Conservation (phyloP, 2,888 invertebrate genomes). For the Endotricha flammealis region DNA sequence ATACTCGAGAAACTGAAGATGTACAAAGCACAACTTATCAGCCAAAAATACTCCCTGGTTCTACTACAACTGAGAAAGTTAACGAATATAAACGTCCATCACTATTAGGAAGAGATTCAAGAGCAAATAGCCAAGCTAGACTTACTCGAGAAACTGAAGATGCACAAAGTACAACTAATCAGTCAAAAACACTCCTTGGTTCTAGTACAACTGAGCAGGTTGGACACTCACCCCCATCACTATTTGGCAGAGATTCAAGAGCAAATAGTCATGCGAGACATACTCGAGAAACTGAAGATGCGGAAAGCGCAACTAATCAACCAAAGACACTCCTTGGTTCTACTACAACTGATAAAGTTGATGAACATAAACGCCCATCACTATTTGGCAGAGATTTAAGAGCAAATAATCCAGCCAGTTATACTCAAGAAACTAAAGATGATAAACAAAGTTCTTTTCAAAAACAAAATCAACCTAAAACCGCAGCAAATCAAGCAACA, state of each 20-base stretch:
- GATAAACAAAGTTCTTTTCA: too few species aligned
- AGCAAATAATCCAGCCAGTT: not conserved
- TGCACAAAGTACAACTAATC: not conserved
- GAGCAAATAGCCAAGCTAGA: constrained; percentile 1
- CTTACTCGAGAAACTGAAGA: constrained; percentile 2
- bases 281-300: not conserved
- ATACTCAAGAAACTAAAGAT: not conserved
- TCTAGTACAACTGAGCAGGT: too few species aligned
- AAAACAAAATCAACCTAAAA: too few species aligned
- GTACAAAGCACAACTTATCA: too few species aligned
- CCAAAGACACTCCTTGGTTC: too few species aligned
- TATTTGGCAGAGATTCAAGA: not conserved
- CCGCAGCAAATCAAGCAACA: not conserved
- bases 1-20: too few species aligned
- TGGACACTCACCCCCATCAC: not conserved
- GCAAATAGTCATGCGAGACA: not conserved
- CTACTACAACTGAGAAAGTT: too few species aligned
- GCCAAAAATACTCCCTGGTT: too few species aligned
- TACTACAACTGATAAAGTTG: too few species aligned
- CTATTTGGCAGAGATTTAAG: not conserved
- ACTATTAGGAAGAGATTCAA: not conserved
- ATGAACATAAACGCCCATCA: not conserved
- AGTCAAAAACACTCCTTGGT: not conserved
- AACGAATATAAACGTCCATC: not conserved
- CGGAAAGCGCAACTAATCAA: too few species aligned